Evolutionary conservation across 2,888 invertebrate species (phyloP), one percentile per base, ranked within the genome.

Genomic region (Tinea semifulvella): DNA sequence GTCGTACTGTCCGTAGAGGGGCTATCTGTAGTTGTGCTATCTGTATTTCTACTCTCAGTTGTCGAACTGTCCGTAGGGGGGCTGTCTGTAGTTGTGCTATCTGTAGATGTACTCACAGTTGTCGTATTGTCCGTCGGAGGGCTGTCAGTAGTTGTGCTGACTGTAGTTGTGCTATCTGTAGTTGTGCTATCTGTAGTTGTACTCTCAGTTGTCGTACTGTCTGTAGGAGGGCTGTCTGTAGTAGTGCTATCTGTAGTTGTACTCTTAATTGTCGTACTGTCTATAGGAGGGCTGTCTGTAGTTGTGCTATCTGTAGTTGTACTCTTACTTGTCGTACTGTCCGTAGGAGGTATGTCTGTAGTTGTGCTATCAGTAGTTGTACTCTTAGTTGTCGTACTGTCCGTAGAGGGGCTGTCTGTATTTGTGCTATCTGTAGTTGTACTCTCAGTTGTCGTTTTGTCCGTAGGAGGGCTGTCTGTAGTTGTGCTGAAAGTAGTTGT

Each of bases 41-140:
- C 43, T 3, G 27, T 43, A n/a, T n/a, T n/a, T 17, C 39, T 28
- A 22, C 38, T 22, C 16, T 31, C 5, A 17, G 44, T 44, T 16
- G 35, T 16, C 11, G 25, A 27, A 16, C 13, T 13, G 10, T 17
- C 20, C 13, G 39, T 19, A 6, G n/a, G 25, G 6, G 25, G 11
- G 14, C 16, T 35, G 8, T 35, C 35, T 6, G 35, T 35, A 5
- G 35, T 35, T 4, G 35, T 16, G 11, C n/a, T 14, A 4, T 18
- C 36, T 4, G 16, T 18, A 11, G 36, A 14, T 14, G 36, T 36
- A 25, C 42, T 36, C 8, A 11, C 36, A 5, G 17, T 17, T 16
- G 36, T 14, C 3, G 10, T 27, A 27, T n/a, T n/a, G n/a, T 42
- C 19, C 4, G 48, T 47, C 1, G 49, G 44, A 17, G 46, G 26